Evolutionary conservation across 2,888 invertebrate genomes (phyloP).

Genomic region (Chaitophorus viminalis): DNA sequence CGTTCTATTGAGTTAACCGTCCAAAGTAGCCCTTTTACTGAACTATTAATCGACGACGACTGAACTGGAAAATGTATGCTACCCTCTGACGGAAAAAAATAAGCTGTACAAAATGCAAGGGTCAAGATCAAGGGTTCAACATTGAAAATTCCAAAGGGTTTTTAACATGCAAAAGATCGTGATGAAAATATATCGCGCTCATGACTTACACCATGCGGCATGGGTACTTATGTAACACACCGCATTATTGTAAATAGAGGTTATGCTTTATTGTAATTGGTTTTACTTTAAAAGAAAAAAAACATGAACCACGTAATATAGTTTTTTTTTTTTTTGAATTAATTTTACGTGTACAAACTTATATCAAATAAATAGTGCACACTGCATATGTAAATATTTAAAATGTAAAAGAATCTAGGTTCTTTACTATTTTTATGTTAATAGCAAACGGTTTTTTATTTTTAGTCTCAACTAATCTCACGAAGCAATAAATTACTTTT

Average conservation of each 20-base stretch:
- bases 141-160: slow-evolving; percentile 39
- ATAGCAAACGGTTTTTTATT: neutral
- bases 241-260: neutral
- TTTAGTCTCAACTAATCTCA: neutral
- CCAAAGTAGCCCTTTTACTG: slow-evolving; percentile 46
- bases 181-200: slow-evolving; percentile 32
- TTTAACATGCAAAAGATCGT: slow-evolving; percentile 43
- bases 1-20: slow-evolving; percentile 31
- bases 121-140: slow-evolving; percentile 41
- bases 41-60: slow-evolving; percentile 41
- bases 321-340: neutral
- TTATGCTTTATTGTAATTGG: slow-evolving; percentile 30
- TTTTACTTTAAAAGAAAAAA: neutral
- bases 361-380: neutral
- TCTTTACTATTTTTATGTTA: neutral
- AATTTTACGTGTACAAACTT: neutral
- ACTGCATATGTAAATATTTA: neutral
- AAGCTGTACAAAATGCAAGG: slow-evolving; percentile 7
- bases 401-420: neutral
- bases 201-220: neutral
- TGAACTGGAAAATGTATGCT: slow-evolving; percentile 49
- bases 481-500: neutral
- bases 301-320: neutral
- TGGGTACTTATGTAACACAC: slow-evolving; percentile 10
- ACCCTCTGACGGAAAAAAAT: slow-evolving; percentile 12